phyloP scores from a whole-genome alignment of 2,113 vertebrate genomes.

The Mormyrus lacerda region DNA sequence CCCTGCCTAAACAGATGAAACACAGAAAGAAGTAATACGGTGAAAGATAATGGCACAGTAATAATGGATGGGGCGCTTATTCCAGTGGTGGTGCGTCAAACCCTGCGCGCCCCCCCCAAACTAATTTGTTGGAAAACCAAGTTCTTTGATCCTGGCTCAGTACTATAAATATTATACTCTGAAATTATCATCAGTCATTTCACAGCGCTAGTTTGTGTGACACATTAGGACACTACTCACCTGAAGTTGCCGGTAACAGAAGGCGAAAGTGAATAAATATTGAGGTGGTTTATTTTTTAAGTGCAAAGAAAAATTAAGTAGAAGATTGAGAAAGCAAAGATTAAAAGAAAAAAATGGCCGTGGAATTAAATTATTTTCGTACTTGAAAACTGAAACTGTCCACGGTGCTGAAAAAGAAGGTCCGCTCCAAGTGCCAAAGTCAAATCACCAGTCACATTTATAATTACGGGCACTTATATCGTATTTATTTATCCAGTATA shows the following conservation, averaged over 20 bases:
- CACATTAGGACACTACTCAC: background rate
- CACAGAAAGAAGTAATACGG: background rate
- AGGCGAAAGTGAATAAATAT: background rate
- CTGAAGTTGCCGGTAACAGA: background rate
- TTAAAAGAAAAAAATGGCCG: background rate
- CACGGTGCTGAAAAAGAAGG: constrained; percentile 22
- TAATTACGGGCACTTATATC: background rate
- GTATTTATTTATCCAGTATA: background rate
- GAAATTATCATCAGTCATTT: background rate
- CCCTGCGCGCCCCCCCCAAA: background rate
- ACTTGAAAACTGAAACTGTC: constrained; percentile 14
- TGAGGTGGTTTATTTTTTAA: background rate
- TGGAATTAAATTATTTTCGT: background rate
- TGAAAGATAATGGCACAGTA: background rate
- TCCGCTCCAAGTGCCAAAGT: background rate
- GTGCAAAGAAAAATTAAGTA: background rate
- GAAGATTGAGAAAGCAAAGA: background rate
- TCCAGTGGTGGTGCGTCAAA: background rate
- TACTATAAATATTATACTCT: background rate
- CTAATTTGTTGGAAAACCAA: background rate
- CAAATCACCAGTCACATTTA: background rate
- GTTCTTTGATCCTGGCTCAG: background rate
- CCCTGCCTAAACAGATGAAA: background rate
- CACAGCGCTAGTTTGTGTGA: background rate
- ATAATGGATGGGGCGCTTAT: background rate